phyloP scores from a whole-genome alignment of 2,113 vertebrate species.

The Crotalus tigris region DNA sequence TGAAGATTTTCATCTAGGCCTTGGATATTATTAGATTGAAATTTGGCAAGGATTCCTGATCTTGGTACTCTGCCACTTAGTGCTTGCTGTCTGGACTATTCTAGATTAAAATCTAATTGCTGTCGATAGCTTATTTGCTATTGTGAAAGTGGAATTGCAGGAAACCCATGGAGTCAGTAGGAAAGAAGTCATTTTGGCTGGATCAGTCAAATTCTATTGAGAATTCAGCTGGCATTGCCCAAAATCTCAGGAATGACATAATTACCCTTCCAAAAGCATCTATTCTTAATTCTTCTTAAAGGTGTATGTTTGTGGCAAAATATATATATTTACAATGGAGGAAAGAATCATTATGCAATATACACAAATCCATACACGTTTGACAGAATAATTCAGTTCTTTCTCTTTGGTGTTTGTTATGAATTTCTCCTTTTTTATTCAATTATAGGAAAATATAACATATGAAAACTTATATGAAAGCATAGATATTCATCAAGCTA shows the following conservation, averaged over 20 bases:
- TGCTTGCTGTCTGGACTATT: too few relatives aligned
- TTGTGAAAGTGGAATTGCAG: too few relatives aligned
- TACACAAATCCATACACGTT: neutral
- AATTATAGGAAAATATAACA: neutral
- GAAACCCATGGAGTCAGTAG: too few relatives aligned
- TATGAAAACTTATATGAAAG: neutral
- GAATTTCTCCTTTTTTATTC: neutral
- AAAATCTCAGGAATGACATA: neutral
- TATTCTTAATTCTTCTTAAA: neutral
- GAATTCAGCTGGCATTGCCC: neutral
- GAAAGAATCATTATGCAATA: neutral
- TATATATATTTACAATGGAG: neutral
- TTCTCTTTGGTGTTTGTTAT: neutral
- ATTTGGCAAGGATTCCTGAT: neutral
- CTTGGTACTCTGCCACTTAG: neutral
- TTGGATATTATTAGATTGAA: neutral
- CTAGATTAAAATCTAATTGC: too few relatives aligned
- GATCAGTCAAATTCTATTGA: too few relatives aligned
- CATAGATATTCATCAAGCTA: too few relatives aligned
- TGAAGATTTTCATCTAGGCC: neutral
- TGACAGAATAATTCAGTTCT: neutral
- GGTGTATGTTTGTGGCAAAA: neutral
- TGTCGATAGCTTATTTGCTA: too few relatives aligned
- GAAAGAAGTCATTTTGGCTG: too few relatives aligned
- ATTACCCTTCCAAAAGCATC: neutral